A percentile compares a stretch with the other conserved stretches of the same genome.
These are phyloP conservation scores for Morinoia aosen DNA, from an alignment of 2,888 invertebrate genomes.

Conservation along the genomic window DNA sequence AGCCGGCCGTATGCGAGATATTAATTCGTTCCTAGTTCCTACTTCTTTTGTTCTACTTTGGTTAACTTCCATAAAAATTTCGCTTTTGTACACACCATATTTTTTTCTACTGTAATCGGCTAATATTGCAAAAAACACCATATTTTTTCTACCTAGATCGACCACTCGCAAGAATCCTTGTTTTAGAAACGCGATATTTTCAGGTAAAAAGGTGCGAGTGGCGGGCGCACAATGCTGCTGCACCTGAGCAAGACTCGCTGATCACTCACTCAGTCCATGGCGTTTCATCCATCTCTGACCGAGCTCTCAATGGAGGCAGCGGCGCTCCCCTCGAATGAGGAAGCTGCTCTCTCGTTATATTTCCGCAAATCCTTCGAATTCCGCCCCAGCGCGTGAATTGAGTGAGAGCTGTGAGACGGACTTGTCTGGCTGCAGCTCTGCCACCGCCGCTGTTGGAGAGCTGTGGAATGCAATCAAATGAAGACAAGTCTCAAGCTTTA, in stretches of 20 bases:
- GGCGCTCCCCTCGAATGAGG: neutral
- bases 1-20: neutral
- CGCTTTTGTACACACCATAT: too few species aligned
- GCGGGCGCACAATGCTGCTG: neutral
- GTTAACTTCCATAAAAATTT: too few species aligned
- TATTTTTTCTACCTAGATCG: too few species aligned
- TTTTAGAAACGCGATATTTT: neutral
- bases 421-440: neutral
- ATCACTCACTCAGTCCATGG: neutral
- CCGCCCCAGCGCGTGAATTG: neutral
- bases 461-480: too few species aligned
- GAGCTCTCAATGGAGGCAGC: neutral
- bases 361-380: neutral
- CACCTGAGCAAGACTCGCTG: neutral
- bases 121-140: too few species aligned
- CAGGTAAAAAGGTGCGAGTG: neutral
- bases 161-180: neutral
- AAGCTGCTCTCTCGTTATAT: neutral
- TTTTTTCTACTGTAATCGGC: too few species aligned
- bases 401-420: neutral
- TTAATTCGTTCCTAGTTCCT: neutral
- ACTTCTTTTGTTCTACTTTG: neutral
- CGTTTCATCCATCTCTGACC: conserved; percentile 34
- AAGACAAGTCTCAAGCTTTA: too few species aligned
- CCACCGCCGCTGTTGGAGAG: neutral